These are phyloP conservation scores for Micrasema minimum DNA, from an alignment of 1,140 invertebrate genomes.

Conservation along the genomic window DNA sequence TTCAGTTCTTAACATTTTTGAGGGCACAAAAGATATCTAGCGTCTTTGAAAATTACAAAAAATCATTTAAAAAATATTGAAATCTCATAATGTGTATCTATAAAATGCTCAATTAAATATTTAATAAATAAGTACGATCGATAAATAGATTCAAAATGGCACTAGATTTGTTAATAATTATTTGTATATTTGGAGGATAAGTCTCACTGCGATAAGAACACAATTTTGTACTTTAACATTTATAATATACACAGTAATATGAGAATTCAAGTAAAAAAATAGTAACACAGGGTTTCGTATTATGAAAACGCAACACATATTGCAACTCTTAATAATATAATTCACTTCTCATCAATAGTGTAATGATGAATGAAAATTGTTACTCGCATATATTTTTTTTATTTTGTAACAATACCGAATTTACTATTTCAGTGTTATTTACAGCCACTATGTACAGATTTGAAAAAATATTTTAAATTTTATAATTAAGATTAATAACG, in stretches of 20 bases:
- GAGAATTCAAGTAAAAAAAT: conserved; percentile 35
- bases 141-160: conserved; percentile 44
- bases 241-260: conserved; percentile 21
- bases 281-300: conserved; percentile 33
- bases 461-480: conserved; percentile 49
- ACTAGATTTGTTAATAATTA: conserved; percentile 46
- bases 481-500: conserved; percentile 52
- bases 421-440: conserved; percentile 49
- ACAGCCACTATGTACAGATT: conserved; percentile 53
- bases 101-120: conserved; percentile 53
- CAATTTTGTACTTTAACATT: conserved; percentile 38
- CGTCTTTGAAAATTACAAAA: conserved; percentile 14
- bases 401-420: conserved; percentile 41
- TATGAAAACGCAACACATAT: conserved; percentile 17
- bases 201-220: conserved; percentile 24
- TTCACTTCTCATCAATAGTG: conserved; percentile 36
- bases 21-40: conserved; percentile 13
- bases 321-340: conserved; percentile 17
- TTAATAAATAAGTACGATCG: conserved; percentile 40
- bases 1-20: conserved; percentile 36
- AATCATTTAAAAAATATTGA: conserved; percentile 24
- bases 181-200: conserved; percentile 29
- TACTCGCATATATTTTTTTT: conserved; percentile 43
- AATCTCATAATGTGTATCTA: conserved; percentile 39
- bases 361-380: conserved; percentile 41